Percentiles rank a stretch among this genome's conserved stretches.
Evolutionary conservation across 2,888 invertebrate genomes (phyloP).

Genomic region (Cotesia congregata): DNA sequence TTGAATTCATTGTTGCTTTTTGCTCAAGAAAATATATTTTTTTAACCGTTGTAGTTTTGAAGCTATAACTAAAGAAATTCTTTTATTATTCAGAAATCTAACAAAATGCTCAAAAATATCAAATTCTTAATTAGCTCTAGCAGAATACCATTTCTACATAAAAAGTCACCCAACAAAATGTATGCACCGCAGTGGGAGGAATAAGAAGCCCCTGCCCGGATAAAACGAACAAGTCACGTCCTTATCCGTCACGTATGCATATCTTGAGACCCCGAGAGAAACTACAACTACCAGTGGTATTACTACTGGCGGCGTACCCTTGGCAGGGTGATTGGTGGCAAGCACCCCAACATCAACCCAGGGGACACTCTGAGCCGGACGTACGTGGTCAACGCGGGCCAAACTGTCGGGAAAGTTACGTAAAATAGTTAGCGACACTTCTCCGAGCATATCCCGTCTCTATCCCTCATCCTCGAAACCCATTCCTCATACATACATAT

Average conservation of each 20-base stretch:
- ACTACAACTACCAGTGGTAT: slow-evolving; percentile 9
- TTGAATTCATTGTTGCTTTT: too few relatives aligned
- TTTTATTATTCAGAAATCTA: too few relatives aligned
- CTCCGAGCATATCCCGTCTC: slow-evolving; percentile 50
- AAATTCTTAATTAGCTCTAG: too few relatives aligned
- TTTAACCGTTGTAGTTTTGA: too few relatives aligned
- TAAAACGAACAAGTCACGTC: slow-evolving; percentile 55
- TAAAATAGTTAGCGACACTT: slow-evolving; percentile 71
- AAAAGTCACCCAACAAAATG: background rate
- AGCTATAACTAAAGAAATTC: too few relatives aligned
- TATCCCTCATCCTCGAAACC: slow-evolving; percentile 24
- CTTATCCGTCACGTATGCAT: slow-evolving; percentile 70
- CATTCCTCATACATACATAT: slow-evolving; percentile 5
- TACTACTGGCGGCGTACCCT: slow-evolving; percentile 38
- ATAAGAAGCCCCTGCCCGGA: slow-evolving; percentile 21
- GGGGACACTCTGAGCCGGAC: slow-evolving; percentile 64
- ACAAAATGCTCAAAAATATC: too few relatives aligned
- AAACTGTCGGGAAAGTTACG: slow-evolving; percentile 71
- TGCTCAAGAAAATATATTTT: too few relatives aligned
- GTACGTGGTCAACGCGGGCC: slow-evolving; percentile 70
- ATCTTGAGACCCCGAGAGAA: slow-evolving; percentile 65
- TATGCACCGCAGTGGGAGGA: background rate
- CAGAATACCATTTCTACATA: too few relatives aligned
- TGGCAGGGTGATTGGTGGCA: slow-evolving; percentile 33
- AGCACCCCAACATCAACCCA: slow-evolving; percentile 51